Percentiles rank a stretch among this genome's conserved stretches.
These are phyloP conservation scores for Phania funesta DNA, from an alignment of 2,888 invertebrate species.

Conservation along the genomic window DNA sequence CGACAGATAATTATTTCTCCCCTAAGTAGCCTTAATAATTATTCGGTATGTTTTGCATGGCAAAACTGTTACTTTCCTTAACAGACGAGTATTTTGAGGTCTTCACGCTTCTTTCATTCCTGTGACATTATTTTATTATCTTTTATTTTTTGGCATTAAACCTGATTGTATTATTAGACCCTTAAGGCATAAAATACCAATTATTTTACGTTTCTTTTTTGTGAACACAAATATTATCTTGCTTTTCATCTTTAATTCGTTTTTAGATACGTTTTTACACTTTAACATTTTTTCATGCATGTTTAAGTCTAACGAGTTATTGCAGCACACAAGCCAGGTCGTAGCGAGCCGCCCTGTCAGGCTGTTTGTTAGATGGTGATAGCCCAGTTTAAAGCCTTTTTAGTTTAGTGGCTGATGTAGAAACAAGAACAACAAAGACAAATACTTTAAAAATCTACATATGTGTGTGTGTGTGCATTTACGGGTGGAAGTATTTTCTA, in stretches of 20 bases:
- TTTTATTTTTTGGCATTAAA: slow-evolving; percentile 8
- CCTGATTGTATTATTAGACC: background rate
- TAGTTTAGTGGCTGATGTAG: background rate
- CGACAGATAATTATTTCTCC: too few species aligned
- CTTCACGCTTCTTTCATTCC: background rate
- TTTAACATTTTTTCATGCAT: background rate
- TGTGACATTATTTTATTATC: background rate
- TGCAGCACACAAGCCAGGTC: slow-evolving; percentile 18
- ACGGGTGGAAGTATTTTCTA: too few species aligned
- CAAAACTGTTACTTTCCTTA: background rate
- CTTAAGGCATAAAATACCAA: slow-evolving; percentile 50
- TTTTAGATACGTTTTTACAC: slow-evolving; percentile 8
- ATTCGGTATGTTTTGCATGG: background rate
- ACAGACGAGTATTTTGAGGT: background rate
- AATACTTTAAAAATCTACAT: too few species aligned
- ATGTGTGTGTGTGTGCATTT: too few species aligned
- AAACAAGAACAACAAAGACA: background rate
- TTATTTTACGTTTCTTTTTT: slow-evolving; percentile 33
- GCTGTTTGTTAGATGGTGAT: slow-evolving; percentile 9
- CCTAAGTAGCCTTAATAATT: too few species aligned
- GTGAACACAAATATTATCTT: slow-evolving; percentile 17
- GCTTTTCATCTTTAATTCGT: slow-evolving; percentile 9
- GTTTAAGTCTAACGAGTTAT: background rate
- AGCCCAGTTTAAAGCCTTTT: slow-evolving; percentile 32
- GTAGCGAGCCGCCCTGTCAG: background rate